Evolutionary conservation across 2,888 invertebrate species (phyloP).

Genomic region (Synergus laeviventris): DNA sequence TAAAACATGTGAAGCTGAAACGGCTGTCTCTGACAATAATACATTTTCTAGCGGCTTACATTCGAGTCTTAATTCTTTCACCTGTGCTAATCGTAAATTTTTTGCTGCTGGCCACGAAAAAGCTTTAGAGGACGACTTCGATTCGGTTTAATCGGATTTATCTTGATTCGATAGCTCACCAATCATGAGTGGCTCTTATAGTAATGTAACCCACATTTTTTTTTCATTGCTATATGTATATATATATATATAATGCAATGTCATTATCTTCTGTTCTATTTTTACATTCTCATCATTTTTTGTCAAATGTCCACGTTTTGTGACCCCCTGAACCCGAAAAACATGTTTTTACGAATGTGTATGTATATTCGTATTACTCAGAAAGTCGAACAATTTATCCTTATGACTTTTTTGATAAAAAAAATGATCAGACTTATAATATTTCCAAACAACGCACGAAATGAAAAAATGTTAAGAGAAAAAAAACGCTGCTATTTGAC

Average conservation of each 20-base stretch:
- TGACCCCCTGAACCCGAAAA: too few relatives aligned
- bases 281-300: too few relatives aligned
- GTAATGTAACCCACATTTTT: background rate
- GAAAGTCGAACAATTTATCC: too few relatives aligned
- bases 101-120: background rate
- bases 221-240: background rate
- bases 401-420: too few relatives aligned
- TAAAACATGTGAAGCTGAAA: background rate
- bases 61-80: background rate
- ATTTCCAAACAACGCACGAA: too few relatives aligned
- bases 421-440: too few relatives aligned
- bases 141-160: background rate
- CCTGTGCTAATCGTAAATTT: slow-evolving; percentile 4
- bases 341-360: too few relatives aligned
- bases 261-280: background rate
- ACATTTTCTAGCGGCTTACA: background rate
- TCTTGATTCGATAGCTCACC: background rate
- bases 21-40: background rate
- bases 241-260: background rate
- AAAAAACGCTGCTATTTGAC: too few relatives aligned
- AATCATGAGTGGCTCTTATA: too few relatives aligned
- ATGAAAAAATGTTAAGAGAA: too few relatives aligned
- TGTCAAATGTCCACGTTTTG: too few relatives aligned
- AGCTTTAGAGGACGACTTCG: background rate
- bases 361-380: too few relatives aligned